Base-by-base conservation (phyloP, 2,797 vertebrate genomes). In the Sebastes paucispinis region DNA sequence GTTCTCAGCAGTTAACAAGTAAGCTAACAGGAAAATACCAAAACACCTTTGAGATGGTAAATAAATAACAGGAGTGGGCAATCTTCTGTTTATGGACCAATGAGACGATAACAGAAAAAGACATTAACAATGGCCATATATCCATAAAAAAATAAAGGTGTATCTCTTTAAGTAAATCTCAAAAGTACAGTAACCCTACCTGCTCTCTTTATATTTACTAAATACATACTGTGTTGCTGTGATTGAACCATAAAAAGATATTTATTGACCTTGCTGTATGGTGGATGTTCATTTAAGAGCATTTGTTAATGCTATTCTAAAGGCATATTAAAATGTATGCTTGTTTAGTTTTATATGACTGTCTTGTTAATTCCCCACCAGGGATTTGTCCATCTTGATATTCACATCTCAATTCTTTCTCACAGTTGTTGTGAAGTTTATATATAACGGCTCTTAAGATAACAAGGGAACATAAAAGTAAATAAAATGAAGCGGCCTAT, bases 251-350 rank as follows among this genome's bases (percentile, higher is more conserved):
- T 86, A 73, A 81, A 64, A 43, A 50, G 16, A 47, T 22, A 72
- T 82, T 80, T 70, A 77, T 59, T 64, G 57, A 76, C 54, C 52
- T 65, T 22, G 1, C 29, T 59, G 16, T 65, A 31, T 63, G 63
- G 52, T 18, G 4, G n/a, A 52, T 67, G 67, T 64, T 84, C 73
- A 77, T 82, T 79, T 18, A 62, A 73, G 47, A 70, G 62, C 54
- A 52, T 83, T 71, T 71, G 57, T 69, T 58, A 64, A 64, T 63
- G 70, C 69, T 66, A 52, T 71, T 91, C 86, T 82, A 78, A 88
- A 77, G 39, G 78, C 79, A 47, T 88, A 86, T 84, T 84, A 73
- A 89, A 82, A 24, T 82, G 80, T 76, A 86, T 84, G 85, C 82
- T 88, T 71, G 75, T 88, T 85, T 75, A 47, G 70, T 86, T 82